Percentiles rank a stretch among this genome's conserved stretches.
These are phyloP conservation scores for Trichonephila inaurata DNA, from an alignment of 1,140 invertebrate species.

Conservation along the genomic window DNA sequence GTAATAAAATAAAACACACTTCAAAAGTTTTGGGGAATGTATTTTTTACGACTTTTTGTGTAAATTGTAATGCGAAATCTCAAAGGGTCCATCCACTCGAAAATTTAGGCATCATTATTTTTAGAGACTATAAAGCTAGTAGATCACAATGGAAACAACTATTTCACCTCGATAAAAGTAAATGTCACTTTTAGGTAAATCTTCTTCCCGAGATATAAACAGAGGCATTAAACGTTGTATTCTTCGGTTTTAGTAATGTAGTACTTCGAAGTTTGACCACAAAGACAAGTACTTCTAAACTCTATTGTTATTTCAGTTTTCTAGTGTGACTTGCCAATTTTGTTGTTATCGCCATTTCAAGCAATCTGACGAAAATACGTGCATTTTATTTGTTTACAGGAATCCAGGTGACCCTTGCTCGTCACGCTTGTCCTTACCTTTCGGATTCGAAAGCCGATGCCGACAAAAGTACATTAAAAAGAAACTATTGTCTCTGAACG, in stretches of 20 bases:
- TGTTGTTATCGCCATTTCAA: background rate
- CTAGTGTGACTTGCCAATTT: background rate
- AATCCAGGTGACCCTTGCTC: constrained; percentile 74
- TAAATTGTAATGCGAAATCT: too few species aligned
- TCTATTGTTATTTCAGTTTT: constrained; percentile 19
- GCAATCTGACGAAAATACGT: background rate
- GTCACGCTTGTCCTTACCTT: constrained; percentile 83
- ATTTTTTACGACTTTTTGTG: too few species aligned
- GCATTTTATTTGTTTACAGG: constrained; percentile 63
- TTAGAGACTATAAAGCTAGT: too few species aligned
- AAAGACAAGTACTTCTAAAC: background rate
- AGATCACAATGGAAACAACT: background rate
- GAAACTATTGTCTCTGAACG: constrained; percentile 90
- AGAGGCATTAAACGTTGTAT: background rate
- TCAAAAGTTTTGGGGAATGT: too few species aligned
- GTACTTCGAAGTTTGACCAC: background rate
- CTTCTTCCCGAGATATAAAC: background rate
- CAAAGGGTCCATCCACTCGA: too few species aligned
- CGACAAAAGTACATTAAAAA: constrained; percentile 95
- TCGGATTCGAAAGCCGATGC: constrained; percentile 90
- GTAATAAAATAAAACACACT: too few species aligned
- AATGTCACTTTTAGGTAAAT: background rate
- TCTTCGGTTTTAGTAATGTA: background rate
- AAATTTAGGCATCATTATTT: too few species aligned
- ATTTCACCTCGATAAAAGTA: constrained; percentile 20